phyloP scores from a whole-genome alignment of 2,113 vertebrate genomes.

The Laticauda laticaudata region DNA sequence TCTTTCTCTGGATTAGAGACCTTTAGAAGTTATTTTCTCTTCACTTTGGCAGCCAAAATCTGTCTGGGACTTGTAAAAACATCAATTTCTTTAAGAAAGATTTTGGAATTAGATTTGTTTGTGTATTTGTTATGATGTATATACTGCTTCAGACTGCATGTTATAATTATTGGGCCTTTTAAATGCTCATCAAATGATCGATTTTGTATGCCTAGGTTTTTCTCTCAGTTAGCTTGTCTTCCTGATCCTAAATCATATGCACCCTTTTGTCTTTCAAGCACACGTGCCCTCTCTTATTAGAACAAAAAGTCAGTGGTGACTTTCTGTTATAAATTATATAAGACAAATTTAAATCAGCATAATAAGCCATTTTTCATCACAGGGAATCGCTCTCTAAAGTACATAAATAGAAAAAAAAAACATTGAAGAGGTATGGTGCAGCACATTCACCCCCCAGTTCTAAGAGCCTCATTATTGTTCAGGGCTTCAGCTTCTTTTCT shows the following conservation, averaged over 20 bases:
- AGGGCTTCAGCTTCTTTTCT: slow-evolving; percentile 44
- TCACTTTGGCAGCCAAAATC: neutral
- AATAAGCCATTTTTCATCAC: neutral
- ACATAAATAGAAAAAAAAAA: neutral
- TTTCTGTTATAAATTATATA: neutral
- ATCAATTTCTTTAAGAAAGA: neutral
- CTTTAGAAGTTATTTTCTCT: neutral
- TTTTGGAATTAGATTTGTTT: neutral
- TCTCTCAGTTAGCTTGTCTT: neutral
- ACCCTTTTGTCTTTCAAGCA: neutral
- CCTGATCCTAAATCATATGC: neutral
- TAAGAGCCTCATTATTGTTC: neutral
- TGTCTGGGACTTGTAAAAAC: neutral
- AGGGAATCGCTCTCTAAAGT: neutral
- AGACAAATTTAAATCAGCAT: slow-evolving; percentile 14
- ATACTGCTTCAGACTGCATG: neutral
- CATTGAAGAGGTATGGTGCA: neutral
- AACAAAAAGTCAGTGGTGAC: neutral
- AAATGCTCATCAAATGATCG: neutral
- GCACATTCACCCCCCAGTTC: neutral
- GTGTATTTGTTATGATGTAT: neutral
- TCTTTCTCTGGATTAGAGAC: neutral
- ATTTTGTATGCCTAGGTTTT: neutral
- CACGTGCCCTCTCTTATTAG: neutral
- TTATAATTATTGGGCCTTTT: neutral